Percentiles rank a stretch among this genome's conserved stretches.
Conservation (phyloP, 1,140 invertebrate genomes). For the Drosophila ficusphila region DNA sequence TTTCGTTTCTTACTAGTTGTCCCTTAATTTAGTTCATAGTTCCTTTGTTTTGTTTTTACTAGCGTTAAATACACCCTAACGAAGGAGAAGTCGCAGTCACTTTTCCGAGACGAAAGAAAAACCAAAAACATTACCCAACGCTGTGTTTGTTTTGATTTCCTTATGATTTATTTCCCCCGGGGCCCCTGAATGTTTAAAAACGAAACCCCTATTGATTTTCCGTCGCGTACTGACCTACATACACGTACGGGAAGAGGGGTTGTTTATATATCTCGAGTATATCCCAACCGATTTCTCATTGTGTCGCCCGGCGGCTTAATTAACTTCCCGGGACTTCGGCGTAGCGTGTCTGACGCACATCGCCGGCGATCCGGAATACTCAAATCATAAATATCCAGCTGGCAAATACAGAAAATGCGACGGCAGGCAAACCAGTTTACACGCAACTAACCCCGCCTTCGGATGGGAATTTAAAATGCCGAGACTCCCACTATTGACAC, state of each 20-base stretch:
- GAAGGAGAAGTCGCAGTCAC: slow-evolving; percentile 26
- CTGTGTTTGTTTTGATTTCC: slow-evolving; percentile 57
- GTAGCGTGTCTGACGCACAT: slow-evolving; percentile 61
- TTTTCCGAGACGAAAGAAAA: slow-evolving; percentile 33
- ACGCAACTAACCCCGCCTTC: slow-evolving; percentile 16
- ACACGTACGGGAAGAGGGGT: slow-evolving; percentile 15
- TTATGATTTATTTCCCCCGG: slow-evolving; percentile 12
- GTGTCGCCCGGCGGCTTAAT: slow-evolving; percentile 62
- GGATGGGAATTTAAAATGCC: slow-evolving; percentile 33
- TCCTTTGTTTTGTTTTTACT: slow-evolving; percentile 50
- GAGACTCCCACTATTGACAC: slow-evolving; percentile 37
- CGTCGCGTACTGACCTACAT: slow-evolving; percentile 66
- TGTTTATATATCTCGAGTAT: background rate
- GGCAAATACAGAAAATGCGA: slow-evolving; percentile 4
- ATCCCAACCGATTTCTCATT: slow-evolving; percentile 56
- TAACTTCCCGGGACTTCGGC: slow-evolving; percentile 39
- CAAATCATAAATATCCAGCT: slow-evolving; percentile 66
- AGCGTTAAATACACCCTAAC: slow-evolving; percentile 28
- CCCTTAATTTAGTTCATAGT: slow-evolving; percentile 45
- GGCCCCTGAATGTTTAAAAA: slow-evolving; percentile 34
- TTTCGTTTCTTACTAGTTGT: slow-evolving; percentile 43
- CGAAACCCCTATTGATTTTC: slow-evolving; percentile 67
- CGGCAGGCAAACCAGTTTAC: slow-evolving; percentile 20
- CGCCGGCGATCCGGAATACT: slow-evolving; percentile 7
- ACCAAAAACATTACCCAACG: slow-evolving; percentile 20